Base-by-base conservation (phyloP, 2,113 vertebrate genomes). In the Spea bombifrons region DNA sequence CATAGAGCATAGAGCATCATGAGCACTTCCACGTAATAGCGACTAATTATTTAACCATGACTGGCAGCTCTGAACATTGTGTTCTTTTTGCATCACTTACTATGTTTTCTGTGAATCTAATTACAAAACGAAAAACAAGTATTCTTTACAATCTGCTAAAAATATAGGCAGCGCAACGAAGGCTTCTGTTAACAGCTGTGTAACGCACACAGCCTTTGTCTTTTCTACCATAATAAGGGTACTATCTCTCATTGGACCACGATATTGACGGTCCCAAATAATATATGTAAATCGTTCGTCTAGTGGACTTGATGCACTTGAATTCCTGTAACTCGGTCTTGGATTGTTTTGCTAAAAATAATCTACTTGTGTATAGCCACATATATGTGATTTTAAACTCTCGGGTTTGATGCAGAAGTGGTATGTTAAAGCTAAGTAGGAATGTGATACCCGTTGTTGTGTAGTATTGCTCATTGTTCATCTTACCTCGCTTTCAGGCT, bases 1-100 rank as follows among this genome's bases (percentile, higher is more conserved):
- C 68, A 57, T 75, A 5, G n/a, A n/a, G 0, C 83, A 84, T 83
- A 79, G 78, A 86, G 85, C 83, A 82, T 83, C 84, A 81, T 45
- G 82, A 84, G 82, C 73, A 67, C 86, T 86, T 85, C 75, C 86
- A 83, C 80, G 53, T 88, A 86, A 85, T 87, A 86, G 86, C 84
- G 81, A 88, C 86, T 89, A 88, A 91, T 88, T 87, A 87, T 88
- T 90, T 90, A 87, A 85, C 85, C 59, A 47, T 87, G 88, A 91
- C 84, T 89, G 87, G 84, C 87, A 89, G 86, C 79, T 85, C 80
- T 88, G 87, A 88, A 88, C 86, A 88, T 85, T 86, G 85, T 87
- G 84, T 84, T 88, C 86, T 87, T 87, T 87, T 89, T 88, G 86
- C 84, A 85, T 89, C 83, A 3, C 87, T 90, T 89, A 82, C 82